These are phyloP conservation scores for Megalopta genalis DNA, from an alignment of 1,140 invertebrate genomes.

Conservation along the genomic window DNA sequence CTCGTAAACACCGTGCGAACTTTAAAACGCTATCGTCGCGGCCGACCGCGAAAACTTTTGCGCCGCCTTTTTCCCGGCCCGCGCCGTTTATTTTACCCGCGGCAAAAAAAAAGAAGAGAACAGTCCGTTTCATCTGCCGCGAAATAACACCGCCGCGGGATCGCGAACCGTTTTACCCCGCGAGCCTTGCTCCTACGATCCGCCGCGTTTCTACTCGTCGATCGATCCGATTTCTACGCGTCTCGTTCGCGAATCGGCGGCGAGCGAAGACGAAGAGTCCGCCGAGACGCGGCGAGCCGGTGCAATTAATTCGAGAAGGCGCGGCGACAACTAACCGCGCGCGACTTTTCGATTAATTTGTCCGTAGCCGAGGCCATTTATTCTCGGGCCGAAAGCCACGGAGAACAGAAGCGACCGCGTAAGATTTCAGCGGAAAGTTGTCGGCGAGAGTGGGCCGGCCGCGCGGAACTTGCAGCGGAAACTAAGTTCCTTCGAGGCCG, in stretches of 20 bases:
- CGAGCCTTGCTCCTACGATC: background rate
- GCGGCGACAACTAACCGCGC: background rate
- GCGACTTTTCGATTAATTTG: constrained; percentile 14
- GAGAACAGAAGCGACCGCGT: background rate
- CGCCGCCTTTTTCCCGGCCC: background rate
- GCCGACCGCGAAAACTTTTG: background rate
- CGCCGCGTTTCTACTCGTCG: too few species aligned
- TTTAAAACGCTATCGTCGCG: background rate
- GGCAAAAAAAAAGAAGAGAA: background rate
- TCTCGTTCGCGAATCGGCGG: too few species aligned
- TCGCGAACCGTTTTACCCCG: background rate
- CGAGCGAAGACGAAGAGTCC: too few species aligned
- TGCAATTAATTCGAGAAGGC: background rate
- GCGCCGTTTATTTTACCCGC: constrained; percentile 1
- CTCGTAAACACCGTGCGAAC: constrained; percentile 1
- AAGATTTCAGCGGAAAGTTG: background rate
- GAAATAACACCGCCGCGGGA: background rate
- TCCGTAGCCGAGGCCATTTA: background rate
- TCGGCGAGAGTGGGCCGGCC: background rate
- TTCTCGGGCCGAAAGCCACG: constrained; percentile 10
- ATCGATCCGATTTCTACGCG: too few species aligned
- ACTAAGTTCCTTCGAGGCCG: constrained; percentile 5
- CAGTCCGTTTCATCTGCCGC: background rate
- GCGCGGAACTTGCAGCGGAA: constrained; percentile 13
- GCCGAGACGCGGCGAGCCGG: too few species aligned